These are phyloP conservation scores for Agrenia bidenticulata DNA, from an alignment of 2,888 invertebrate species.

Conservation along the genomic window DNA sequence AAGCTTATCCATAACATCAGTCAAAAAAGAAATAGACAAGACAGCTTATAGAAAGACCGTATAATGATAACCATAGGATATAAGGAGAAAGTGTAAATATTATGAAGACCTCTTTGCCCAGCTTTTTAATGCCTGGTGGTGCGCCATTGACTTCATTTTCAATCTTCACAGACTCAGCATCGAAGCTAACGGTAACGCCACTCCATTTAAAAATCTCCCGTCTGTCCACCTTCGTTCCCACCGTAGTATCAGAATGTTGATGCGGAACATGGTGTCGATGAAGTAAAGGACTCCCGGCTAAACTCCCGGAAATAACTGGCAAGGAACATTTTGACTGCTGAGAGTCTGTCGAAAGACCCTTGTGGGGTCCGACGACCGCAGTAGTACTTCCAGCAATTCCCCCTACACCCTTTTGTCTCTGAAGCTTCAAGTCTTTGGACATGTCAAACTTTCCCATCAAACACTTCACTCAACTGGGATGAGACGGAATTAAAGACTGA, in stretches of 20 bases:
- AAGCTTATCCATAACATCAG: too few relatives aligned
- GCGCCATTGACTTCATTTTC: constrained; percentile 53
- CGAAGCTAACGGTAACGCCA: constrained; percentile 52
- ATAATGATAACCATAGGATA: too few relatives aligned
- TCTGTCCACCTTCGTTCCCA: constrained; percentile 29
- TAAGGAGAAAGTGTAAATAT: too few relatives aligned
- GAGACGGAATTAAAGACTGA: not conserved
- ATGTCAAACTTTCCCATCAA: constrained; percentile 27
- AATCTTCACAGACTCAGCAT: constrained; percentile 52
- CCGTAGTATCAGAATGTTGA: constrained; percentile 42
- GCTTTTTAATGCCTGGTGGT: constrained; percentile 49
- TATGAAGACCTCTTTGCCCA: constrained; percentile 52
- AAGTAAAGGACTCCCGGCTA: constrained; percentile 40
- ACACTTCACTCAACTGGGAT: not conserved
- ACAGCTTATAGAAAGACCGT: too few relatives aligned
- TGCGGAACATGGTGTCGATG: constrained; percentile 21
- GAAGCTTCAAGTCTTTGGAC: constrained; percentile 39
- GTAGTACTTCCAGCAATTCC: constrained; percentile 35
- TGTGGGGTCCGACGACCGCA: constrained; percentile 24
- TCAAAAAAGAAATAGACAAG: too few relatives aligned
- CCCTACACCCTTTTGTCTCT: constrained; percentile 50
- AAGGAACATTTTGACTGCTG: constrained; percentile 44
- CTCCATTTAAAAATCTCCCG: constrained; percentile 53
- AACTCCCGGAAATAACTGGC: constrained; percentile 32
- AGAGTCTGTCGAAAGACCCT: constrained; percentile 49